phyloP scores from a whole-genome alignment of 2,113 vertebrate species.

The cat (Felis catus) region DNA sequence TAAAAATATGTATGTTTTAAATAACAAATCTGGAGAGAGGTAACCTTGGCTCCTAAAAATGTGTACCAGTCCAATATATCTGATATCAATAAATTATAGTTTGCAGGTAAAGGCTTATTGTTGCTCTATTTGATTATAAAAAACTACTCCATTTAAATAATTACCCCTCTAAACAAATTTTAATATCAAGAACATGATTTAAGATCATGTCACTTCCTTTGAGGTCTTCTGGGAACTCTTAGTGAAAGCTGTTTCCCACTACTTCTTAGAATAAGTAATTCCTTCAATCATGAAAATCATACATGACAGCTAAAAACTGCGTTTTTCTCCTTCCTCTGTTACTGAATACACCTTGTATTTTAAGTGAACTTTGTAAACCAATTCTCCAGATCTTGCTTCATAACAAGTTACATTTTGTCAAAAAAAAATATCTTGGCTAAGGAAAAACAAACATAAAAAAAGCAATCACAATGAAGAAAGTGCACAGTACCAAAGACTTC shows the following conservation, averaged over 20 bases:
- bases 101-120: background rate
- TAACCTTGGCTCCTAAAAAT: background rate
- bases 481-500: background rate
- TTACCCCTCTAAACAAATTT: background rate
- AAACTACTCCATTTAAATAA: background rate
- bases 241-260: background rate
- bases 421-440: background rate
- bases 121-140: background rate
- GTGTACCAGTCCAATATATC: background rate
- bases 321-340: background rate
- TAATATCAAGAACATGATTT: slow-evolving; percentile 28
- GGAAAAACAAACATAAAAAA: background rate
- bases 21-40: background rate
- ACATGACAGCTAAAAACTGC: background rate
- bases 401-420: slow-evolving; percentile 32
- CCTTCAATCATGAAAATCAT: slow-evolving; percentile 35
- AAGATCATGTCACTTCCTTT: background rate
- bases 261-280: slow-evolving; percentile 37
- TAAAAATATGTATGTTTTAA: background rate
- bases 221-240: background rate
- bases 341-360: slow-evolving; percentile 37
- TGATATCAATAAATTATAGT: background rate
- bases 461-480: slow-evolving; percentile 17
- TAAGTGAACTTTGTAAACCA: slow-evolving; percentile 35
- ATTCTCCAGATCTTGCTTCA: background rate